Evolutionary conservation across 2,113 vertebrate species (phyloP).

Genomic region (Castor canadensis): DNA sequence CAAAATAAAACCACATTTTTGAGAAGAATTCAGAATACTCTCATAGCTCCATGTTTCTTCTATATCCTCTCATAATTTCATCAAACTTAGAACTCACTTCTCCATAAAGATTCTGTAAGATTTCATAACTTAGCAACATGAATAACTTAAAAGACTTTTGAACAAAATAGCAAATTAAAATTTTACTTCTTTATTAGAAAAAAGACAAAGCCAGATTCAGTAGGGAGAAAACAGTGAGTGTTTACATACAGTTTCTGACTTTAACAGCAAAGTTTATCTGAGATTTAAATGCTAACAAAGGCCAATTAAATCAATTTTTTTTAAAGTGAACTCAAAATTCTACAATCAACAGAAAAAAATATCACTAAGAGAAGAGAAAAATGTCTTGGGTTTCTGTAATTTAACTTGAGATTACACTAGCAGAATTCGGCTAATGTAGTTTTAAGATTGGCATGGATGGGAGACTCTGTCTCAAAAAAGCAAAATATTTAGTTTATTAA

Average conservation of each 20-base stretch:
- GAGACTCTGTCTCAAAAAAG: too few species aligned
- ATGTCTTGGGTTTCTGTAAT: slow-evolving; percentile 6
- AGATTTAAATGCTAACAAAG: slow-evolving; percentile 55
- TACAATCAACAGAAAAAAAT: slow-evolving; percentile 39
- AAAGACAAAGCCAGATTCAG: not conserved
- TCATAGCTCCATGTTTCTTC: slow-evolving; percentile 32
- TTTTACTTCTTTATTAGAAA: slow-evolving; percentile 32
- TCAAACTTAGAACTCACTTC: slow-evolving; percentile 16
- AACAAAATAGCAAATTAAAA: slow-evolving; percentile 38
- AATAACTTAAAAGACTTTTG: slow-evolving; percentile 14
- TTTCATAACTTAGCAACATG: not conserved
- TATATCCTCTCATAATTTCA: not conserved
- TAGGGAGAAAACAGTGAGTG: not conserved
- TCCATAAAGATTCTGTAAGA: not conserved
- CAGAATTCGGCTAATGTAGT: slow-evolving; percentile 34
- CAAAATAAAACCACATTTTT: not conserved
- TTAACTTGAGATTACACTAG: slow-evolving; percentile 27
- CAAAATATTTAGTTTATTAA: not conserved
- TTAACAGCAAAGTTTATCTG: not conserved
- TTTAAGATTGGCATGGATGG: not conserved
- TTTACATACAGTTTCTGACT: not conserved
- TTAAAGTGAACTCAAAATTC: slow-evolving; percentile 40
- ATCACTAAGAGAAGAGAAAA: slow-evolving; percentile 33
- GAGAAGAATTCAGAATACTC: slow-evolving; percentile 19
- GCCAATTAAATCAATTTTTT: slow-evolving; percentile 32